A percentile compares a stretch with the other conserved stretches of the same genome.
Conservation (phyloP, 1,140 invertebrate genomes). For the Phymorhynchus buccinoides region DNA sequence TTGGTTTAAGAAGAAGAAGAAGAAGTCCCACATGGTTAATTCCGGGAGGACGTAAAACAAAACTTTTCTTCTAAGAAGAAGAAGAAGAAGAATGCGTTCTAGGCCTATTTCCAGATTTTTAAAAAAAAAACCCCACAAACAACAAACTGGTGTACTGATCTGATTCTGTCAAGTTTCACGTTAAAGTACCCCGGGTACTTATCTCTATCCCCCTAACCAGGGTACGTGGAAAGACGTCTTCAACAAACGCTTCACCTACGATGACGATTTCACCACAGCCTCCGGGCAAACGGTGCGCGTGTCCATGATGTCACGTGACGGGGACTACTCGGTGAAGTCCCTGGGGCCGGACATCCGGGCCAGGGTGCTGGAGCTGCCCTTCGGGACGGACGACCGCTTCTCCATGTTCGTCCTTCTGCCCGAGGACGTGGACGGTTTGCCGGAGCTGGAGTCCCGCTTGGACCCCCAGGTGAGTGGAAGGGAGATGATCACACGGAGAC, state of each 20-base stretch:
- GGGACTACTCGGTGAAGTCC: background rate
- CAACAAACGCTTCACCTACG: background rate
- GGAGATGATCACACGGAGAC: too few species aligned
- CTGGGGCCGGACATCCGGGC: background rate
- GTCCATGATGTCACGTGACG: constrained; percentile 31
- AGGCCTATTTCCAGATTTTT: too few species aligned
- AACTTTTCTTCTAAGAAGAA: too few species aligned
- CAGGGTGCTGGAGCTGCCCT: constrained; percentile 20
- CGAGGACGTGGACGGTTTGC: background rate
- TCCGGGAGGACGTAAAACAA: too few species aligned
- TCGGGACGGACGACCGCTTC: constrained; percentile 15
- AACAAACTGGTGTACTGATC: too few species aligned
- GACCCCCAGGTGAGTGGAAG: background rate
- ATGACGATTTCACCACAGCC: constrained; percentile 6
- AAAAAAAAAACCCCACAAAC: too few species aligned
- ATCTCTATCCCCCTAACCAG: background rate
- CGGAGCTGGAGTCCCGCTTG: constrained; percentile 5
- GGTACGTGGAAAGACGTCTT: constrained; percentile 23
- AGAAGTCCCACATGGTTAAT: too few species aligned
- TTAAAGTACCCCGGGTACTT: too few species aligned
- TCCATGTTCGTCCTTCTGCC: constrained; percentile 30
- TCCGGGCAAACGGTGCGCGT: constrained; percentile 1
- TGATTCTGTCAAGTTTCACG: too few species aligned
- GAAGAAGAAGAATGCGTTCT: too few species aligned
- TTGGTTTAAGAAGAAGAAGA: too few species aligned